These are phyloP conservation scores for Prunella himalayana DNA, from an alignment of 2,113 vertebrate species.

Conservation along the genomic window DNA sequence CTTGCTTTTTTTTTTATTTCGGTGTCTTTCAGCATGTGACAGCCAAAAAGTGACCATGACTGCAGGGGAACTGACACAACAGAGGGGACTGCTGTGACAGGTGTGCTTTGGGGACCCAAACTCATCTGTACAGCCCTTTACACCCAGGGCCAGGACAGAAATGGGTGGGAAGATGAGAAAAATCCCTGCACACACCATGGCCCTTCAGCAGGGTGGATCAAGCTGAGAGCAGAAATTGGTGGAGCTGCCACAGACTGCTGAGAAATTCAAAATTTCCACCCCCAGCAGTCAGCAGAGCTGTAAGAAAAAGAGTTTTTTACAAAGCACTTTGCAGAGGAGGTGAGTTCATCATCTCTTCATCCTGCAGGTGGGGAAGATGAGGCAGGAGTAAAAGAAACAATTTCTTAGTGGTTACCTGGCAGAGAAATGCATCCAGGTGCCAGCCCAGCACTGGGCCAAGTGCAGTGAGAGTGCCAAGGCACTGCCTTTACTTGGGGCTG, in stretches of 20 bases:
- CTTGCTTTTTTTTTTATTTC: background rate
- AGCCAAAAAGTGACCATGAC: constrained; percentile 77
- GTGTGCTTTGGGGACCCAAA: background rate
- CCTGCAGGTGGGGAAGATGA: background rate
- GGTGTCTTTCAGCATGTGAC: constrained; percentile 57
- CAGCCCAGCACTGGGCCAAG: background rate
- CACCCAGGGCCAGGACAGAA: background rate
- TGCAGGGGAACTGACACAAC: background rate
- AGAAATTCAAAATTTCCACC: background rate
- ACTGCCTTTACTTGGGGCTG: background rate
- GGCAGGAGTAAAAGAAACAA: background rate
- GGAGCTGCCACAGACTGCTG: background rate
- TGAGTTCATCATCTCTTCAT: background rate
- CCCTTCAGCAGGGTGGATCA: background rate
- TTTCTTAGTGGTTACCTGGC: background rate
- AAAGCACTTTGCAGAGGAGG: background rate
- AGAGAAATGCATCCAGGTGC: background rate
- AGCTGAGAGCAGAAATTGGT: background rate
- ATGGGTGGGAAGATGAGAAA: background rate
- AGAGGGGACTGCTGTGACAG: background rate
- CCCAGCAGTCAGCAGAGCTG: background rate
- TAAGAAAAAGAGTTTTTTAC: background rate
- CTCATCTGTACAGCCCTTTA: background rate
- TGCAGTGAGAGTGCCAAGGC: rapidly evolving
- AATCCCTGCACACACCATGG: background rate